phyloP scores from a whole-genome alignment of 1,140 invertebrate species.

The Drosophila obscura region DNA sequence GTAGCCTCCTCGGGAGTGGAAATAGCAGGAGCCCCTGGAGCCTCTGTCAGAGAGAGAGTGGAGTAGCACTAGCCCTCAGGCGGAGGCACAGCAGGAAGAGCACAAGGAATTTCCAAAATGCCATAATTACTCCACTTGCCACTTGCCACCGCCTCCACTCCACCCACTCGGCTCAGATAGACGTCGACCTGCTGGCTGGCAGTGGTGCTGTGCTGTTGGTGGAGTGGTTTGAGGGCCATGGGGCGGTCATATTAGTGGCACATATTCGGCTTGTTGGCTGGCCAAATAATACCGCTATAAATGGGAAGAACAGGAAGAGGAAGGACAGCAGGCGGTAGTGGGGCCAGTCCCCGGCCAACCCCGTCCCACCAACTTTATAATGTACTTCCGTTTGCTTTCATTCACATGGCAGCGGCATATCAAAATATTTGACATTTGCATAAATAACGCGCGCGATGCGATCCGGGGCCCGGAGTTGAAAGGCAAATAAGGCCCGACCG shows the following conservation, averaged over 20 bases:
- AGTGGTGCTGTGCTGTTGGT: background rate
- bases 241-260: conserved; percentile 67
- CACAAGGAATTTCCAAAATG: conserved; percentile 61
- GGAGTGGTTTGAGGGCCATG: background rate
- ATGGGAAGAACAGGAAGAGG: background rate
- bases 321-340: too few relatives aligned
- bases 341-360: too few relatives aligned
- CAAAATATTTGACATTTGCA: conserved; percentile 81
- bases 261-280: conserved; percentile 68
- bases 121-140: conserved; percentile 74
- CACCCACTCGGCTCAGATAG: conserved; percentile 2
- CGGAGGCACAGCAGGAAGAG: conserved; percentile 10
- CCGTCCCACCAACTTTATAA: conserved; percentile 65
- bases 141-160: conserved; percentile 1
- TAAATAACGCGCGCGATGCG: conserved; percentile 65
- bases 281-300: conserved; percentile 59
- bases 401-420: conserved; percentile 78
- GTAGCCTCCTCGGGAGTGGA: background rate
- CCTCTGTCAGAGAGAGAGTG: too few relatives aligned
- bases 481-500: conserved; percentile 37
- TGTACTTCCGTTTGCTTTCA: conserved; percentile 77
- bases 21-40: background rate
- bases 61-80: conserved; percentile 1
- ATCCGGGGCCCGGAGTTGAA: conserved; percentile 39
- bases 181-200: background rate